phyloP scores from a whole-genome alignment of 2,888 invertebrate genomes.

The Eustalomyia histrio region DNA sequence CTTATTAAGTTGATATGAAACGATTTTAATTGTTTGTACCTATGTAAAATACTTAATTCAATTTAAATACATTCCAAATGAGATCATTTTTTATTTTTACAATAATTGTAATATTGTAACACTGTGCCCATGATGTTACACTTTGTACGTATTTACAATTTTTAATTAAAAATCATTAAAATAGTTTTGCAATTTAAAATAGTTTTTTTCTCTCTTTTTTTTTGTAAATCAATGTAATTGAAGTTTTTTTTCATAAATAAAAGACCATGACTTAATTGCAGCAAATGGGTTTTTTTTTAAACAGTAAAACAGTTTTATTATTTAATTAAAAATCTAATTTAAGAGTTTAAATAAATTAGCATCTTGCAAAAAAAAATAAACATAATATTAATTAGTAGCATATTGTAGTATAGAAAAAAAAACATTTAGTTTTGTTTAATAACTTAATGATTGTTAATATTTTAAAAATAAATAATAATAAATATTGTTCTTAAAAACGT shows the following conservation, averaged over 20 bases:
- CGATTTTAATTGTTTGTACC: no score
- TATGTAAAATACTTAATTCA: no score
- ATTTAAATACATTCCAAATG: no score
- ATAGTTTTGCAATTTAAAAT: slow-evolving; percentile 49
- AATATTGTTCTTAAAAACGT: slow-evolving; percentile 41
- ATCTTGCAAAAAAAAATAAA: not conserved
- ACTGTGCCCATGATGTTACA: not conserved
- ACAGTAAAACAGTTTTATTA: not conserved
- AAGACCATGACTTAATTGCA: not conserved
- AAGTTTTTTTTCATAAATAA: not conserved
- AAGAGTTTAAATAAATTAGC: not conserved
- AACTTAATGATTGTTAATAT: not conserved
- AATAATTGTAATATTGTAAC: no score
- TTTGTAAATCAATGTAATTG: not conserved
- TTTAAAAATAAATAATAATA: slow-evolving; percentile 3
- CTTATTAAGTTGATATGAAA: no score
- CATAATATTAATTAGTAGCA: not conserved
- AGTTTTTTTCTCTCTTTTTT: not conserved
- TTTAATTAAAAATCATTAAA: slow-evolving; percentile 63
- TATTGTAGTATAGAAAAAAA: not conserved
- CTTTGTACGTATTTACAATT: not conserved
- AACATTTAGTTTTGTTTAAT: not conserved
- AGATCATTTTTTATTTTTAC: no score
- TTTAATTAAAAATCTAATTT: not conserved
- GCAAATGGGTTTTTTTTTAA: no score